A percentile compares a stretch with the other conserved stretches of the same genome.
These are phyloP conservation scores for Lissonota sp. DNA, from an alignment of 2,888 invertebrate genomes.

Conservation along the genomic window DNA sequence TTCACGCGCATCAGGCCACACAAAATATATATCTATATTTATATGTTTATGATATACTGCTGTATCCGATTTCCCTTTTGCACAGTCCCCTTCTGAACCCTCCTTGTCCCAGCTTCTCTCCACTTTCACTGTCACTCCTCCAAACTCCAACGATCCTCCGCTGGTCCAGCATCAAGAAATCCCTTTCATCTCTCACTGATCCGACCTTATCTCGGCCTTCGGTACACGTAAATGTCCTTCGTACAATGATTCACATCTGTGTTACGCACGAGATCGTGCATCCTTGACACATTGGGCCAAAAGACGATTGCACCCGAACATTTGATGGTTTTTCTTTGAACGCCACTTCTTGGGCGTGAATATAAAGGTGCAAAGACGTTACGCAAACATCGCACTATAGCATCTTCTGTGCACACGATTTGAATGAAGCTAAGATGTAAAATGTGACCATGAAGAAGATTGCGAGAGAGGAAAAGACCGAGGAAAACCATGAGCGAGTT, in stretches of 20 bases:
- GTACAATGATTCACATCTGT: neutral
- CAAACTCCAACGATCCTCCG: slow-evolving; percentile 55
- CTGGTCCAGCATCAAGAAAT: slow-evolving; percentile 68
- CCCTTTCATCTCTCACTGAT: slow-evolving; percentile 72
- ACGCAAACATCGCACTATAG: slow-evolving; percentile 54
- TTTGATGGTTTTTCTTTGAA: neutral
- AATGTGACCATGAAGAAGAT: slow-evolving; percentile 25
- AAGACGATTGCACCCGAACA: slow-evolving; percentile 68
- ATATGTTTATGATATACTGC: slow-evolving; percentile 50
- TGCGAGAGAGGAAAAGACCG: slow-evolving; percentile 34
- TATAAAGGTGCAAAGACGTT: slow-evolving; percentile 24
- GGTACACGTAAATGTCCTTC: slow-evolving; percentile 58
- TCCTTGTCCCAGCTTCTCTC: slow-evolving; percentile 15
- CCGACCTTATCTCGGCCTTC: slow-evolving; percentile 48
- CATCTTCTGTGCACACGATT: slow-evolving; percentile 30
- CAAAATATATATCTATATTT: slow-evolving; percentile 12
- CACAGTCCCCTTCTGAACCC: slow-evolving; percentile 30
- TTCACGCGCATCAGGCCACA: slow-evolving; percentile 38
- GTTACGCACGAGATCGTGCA: slow-evolving; percentile 58
- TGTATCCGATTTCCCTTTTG: slow-evolving; percentile 61
- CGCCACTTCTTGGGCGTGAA: neutral
- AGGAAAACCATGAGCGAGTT: slow-evolving; percentile 7
- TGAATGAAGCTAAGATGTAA: slow-evolving; percentile 35
- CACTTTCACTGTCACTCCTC: slow-evolving; percentile 53
- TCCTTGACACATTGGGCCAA: slow-evolving; percentile 69